Percentiles rank a stretch among this genome's conserved stretches.
Evolutionary conservation across 2,888 invertebrate genomes (phyloP).

Genomic region (Oscheius myriophilus): DNA sequence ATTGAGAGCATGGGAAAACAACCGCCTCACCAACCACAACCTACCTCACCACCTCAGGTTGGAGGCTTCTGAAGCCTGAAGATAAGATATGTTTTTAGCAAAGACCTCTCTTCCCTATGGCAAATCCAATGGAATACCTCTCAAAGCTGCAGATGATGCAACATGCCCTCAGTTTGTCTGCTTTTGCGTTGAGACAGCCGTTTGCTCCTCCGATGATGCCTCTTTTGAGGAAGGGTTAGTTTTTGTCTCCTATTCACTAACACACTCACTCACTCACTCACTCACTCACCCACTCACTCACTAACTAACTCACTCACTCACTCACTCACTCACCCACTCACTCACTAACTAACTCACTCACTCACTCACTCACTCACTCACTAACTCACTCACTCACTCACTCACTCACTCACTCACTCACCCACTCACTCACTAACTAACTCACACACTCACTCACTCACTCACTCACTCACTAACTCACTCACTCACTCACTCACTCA

Average conservation of each 20-base stretch:
- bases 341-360: neutral
- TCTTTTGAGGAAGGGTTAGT: constrained; percentile 11
- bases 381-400: no score
- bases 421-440: no score
- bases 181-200: constrained; percentile 24
- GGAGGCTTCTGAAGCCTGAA: neutral
- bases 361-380: no score
- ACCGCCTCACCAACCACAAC: neutral
- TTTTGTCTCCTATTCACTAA: neutral
- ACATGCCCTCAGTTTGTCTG: constrained; percentile 28
- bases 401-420: neutral
- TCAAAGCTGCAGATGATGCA: constrained; percentile 37
- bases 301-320: no score
- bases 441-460: no score
- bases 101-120: constrained; percentile 10
- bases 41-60: neutral
- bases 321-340: no score
- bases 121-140: constrained; percentile 32
- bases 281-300: no score
- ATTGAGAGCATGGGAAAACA: constrained; percentile 27
- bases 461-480: neutral
- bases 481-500: neutral
- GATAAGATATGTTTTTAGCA: constrained; percentile 23
- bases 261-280: neutral
- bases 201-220: constrained; percentile 27